Base-by-base conservation (phyloP, 64 coral and sea anemone genomes). In the Astreopora myriophthalma region DNA sequence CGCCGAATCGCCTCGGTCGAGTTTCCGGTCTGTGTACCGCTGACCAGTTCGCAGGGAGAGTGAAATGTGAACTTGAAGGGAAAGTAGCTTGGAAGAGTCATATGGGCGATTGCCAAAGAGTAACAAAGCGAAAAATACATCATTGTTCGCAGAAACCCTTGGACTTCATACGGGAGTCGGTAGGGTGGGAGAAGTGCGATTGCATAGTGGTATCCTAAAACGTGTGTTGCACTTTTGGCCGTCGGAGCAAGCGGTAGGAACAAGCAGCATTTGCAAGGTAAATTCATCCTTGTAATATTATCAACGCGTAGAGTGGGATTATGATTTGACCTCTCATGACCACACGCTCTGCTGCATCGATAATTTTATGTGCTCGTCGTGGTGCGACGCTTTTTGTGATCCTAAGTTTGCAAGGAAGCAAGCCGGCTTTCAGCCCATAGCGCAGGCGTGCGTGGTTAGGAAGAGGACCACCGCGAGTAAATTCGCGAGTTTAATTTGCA, bases 61-160 rank as follows among this genome's bases (percentile, higher is more conserved):
- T 80, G 79, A 83, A 83, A 83, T 83, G 55, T 83, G 79, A 83
- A 83, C 79, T 83, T 57, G 52, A 24, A 80, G 32, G 11, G 23
- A n/a, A 31, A 22, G 42, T 78, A 25, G 75, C n/a, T n/a, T n/a
- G n/a, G n/a, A n/a, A 52, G 25, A 83, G 34, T 64, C 55, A 64
- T 63, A 32, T 65, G 79, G 55, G 79, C 79, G 79, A 83, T 83
- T 38, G 11, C 20, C 57, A 6, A 3, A 14, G 28, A 27, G 34
- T 36, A 64, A 83, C 8, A 32, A 1, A 83, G 19, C 36, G 27
- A 83, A 37, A 36, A 83, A 38, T 63, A 33, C 79, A 33, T n/a
- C 79, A 38, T 34, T 64, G 64, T 34, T 35, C 12, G 12, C 55
- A 38, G 22, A 83, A 83, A 37, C 6, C 52, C 55, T 8, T 38